Conservation (phyloP, 2,797 vertebrate genomes). For the Phyllotis vaccarum region DNA sequence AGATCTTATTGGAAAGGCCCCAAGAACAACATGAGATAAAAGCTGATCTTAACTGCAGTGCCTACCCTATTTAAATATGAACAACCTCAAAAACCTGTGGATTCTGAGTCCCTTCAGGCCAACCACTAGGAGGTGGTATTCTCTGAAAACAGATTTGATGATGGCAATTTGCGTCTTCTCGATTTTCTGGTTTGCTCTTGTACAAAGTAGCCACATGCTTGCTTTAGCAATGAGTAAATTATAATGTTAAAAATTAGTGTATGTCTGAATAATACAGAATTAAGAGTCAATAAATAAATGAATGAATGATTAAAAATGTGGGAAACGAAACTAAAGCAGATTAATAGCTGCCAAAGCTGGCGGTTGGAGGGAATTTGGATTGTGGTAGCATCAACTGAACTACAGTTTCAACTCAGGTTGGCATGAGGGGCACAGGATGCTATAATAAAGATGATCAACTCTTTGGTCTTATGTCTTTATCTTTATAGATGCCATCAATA, state of each 20-base stretch:
- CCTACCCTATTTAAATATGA: slow-evolving; percentile 94
- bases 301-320: neutral
- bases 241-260: slow-evolving; percentile 26
- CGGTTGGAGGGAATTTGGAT: neutral
- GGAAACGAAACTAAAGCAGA: neutral
- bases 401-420: neutral
- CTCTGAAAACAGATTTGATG: slow-evolving; percentile 90
- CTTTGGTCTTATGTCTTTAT: too few species aligned
- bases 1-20: slow-evolving; percentile 95
- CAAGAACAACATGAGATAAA: slow-evolving; percentile 95
- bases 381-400: neutral
- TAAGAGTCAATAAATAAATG: neutral
- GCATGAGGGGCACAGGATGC: neutral
- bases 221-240: slow-evolving; percentile 52
- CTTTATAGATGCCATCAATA: neutral
- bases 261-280: neutral
- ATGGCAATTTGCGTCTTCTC: neutral
- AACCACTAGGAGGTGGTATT: slow-evolving; percentile 96
- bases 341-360: neutral
- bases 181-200: slow-evolving; percentile 40
- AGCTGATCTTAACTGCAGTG: slow-evolving; percentile 93
- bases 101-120: slow-evolving; percentile 94
- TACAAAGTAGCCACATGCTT: slow-evolving; percentile 16
- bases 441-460: neutral
- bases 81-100: slow-evolving; percentile 70